Percentiles rank a stretch among this genome's conserved stretches.
Evolutionary conservation across 2,888 invertebrate species (phyloP).

Genomic region (Lasioglossum figueresi): DNA sequence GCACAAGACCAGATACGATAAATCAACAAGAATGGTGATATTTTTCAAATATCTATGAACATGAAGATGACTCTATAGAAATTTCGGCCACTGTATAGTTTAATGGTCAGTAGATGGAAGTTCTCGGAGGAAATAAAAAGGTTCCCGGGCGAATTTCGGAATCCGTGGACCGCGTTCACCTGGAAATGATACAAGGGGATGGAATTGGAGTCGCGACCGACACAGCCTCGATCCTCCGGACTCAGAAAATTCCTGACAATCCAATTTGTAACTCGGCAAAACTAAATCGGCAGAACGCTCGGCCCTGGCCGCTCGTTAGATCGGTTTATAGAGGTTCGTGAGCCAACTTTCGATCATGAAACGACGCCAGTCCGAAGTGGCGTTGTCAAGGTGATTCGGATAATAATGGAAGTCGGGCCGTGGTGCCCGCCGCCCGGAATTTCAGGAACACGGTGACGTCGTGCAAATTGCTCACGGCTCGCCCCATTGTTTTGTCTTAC

Average conservation of each 20-base stretch:
- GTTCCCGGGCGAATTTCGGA: background rate
- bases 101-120: background rate
- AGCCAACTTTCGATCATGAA: conserved; percentile 35
- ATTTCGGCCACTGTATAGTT: too few species aligned
- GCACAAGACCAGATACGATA: too few species aligned
- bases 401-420: conserved; percentile 27
- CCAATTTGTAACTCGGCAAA: conserved; percentile 40
- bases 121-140: background rate
- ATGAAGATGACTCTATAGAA: too few species aligned
- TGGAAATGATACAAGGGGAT: conserved; percentile 17
- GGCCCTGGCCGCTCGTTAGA: conserved; percentile 37
- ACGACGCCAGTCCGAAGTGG: conserved; percentile 26
- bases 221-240: background rate
- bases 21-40: too few species aligned
- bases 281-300: conserved; percentile 40
- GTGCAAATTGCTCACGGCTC: background rate
- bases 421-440: background rate
- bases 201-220: background rate
- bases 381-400: conserved; percentile 27
- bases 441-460: background rate
- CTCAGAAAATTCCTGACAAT: conserved; percentile 42
- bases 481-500: background rate
- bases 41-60: too few species aligned
- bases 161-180: background rate
- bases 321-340: conserved; percentile 32